Percentiles rank a stretch among this genome's conserved stretches.
Conservation (phyloP, 1,140 invertebrate genomes). For the Panulirus ornatus region DNA sequence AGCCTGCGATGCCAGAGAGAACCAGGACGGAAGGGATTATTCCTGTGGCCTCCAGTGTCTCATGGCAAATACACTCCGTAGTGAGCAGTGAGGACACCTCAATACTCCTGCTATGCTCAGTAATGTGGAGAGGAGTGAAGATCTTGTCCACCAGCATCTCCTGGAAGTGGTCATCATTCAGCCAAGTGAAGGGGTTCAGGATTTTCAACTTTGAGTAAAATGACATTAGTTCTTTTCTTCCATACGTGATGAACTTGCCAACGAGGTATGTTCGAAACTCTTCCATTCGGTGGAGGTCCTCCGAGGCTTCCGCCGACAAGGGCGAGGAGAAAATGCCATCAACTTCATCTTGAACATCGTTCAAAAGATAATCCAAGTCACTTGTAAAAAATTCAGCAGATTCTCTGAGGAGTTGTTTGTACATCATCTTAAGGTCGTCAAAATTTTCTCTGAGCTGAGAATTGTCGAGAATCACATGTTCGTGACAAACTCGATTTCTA, state of each 20-base stretch:
- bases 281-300: constrained; percentile 43
- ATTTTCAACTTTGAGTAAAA: constrained; percentile 58
- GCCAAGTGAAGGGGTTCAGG: constrained; percentile 70
- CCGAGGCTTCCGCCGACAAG: background rate
- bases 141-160: constrained; percentile 60
- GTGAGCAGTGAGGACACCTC: background rate
- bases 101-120: constrained; percentile 4
- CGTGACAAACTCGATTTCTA: constrained; percentile 69
- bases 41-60: constrained; percentile 2
- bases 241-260: constrained; percentile 57
- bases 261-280: constrained; percentile 62
- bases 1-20: constrained; percentile 52
- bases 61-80: background rate
- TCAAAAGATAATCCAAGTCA: constrained; percentile 30
- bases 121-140: constrained; percentile 65
- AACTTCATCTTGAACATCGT: constrained; percentile 19
- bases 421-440: constrained; percentile 42
- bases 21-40: constrained; percentile 33
- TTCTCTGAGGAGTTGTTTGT: constrained; percentile 34
- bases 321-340: constrained; percentile 42
- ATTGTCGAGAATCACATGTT: constrained; percentile 41
- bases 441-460: constrained; percentile 25
- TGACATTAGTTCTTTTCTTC: constrained; percentile 32
- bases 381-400: background rate
- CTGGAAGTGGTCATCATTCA: constrained; percentile 63